Percentiles rank a stretch among this genome's conserved stretches.
Evolutionary conservation across 2,113 vertebrate genomes (phyloP).

Genomic region (Nothobranchius kuhntae): DNA sequence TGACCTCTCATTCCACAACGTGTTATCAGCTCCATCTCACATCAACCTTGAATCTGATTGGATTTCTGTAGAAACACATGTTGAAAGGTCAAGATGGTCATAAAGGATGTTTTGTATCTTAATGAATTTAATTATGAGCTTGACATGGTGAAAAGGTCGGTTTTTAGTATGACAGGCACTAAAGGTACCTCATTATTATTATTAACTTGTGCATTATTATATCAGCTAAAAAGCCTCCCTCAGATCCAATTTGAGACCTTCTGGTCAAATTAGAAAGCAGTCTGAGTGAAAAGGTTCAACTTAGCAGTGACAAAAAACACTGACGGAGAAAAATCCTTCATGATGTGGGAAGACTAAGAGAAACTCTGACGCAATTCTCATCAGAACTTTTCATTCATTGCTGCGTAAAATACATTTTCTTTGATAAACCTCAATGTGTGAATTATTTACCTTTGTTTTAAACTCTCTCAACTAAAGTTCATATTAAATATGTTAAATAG

Average conservation of each 20-base stretch:
- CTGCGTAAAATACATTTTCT: too few species aligned
- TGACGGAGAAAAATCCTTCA: slow-evolving; percentile 7
- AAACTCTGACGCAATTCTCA: too few species aligned
- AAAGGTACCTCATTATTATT: background rate
- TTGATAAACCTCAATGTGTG: too few species aligned
- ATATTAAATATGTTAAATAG: too few species aligned
- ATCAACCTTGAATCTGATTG: background rate
- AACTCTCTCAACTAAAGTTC: too few species aligned
- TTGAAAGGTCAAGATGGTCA: slow-evolving; percentile 1
- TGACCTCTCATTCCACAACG: background rate
- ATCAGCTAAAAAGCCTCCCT: background rate
- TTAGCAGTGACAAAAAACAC: slow-evolving; percentile 10
- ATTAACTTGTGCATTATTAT: background rate
- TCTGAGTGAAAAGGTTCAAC: background rate
- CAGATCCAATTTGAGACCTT: background rate
- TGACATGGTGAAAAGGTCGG: slow-evolving; percentile 1
- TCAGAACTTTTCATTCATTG: too few species aligned
- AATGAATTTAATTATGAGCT: slow-evolving; percentile 8
- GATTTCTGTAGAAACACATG: background rate
- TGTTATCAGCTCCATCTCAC: background rate
- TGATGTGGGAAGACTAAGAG: too few species aligned
- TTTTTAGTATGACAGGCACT: background rate
- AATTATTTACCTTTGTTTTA: too few species aligned
- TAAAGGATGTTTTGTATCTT: background rate
- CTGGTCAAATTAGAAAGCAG: slow-evolving; percentile 7